phyloP scores from a whole-genome alignment of 2,888 invertebrate genomes.

The Siphonodentalium dalli region DNA sequence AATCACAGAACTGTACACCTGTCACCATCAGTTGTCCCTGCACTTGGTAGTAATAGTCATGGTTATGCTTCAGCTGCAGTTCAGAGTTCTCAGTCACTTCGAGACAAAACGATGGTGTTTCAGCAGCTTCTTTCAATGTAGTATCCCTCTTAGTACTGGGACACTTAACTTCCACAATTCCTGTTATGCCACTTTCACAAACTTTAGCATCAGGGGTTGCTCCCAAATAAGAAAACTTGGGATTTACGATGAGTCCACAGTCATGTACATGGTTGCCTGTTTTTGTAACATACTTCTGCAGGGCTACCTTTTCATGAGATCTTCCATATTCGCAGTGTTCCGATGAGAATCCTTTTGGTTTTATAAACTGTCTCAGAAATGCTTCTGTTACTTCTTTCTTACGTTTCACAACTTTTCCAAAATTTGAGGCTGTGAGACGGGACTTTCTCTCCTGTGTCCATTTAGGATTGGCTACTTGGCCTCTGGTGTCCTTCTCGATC shows the following conservation, averaged over 20 bases:
- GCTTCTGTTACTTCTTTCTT: no score
- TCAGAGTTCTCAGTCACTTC: no score
- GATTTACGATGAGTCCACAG: conserved; percentile 24
- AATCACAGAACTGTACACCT: conserved; percentile 19
- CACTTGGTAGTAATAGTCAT: conserved; percentile 23
- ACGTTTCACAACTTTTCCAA: no score
- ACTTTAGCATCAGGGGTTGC: conserved; percentile 26
- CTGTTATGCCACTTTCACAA: conserved; percentile 12
- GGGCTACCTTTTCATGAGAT: conserved; percentile 5
- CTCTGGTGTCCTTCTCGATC: no score
- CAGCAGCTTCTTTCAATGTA: not conserved
- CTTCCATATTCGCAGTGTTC: no score
- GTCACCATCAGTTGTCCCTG: conserved; percentile 21
- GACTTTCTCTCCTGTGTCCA: no score
- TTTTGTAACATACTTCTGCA: conserved; percentile 10
- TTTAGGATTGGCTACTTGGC: no score
- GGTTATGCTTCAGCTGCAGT: conserved; percentile 15
- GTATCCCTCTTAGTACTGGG: conserved; percentile 13
- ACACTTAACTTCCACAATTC: conserved; percentile 22
- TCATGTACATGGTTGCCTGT: conserved; percentile 24
- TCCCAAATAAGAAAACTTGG: conserved; percentile 24
- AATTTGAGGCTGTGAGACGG: no score
- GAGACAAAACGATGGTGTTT: no score
- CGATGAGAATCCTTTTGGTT: no score
- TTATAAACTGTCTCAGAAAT: no score